Conservation (phyloP, 2,797 vertebrate genomes). For the Lithobates pipiens region DNA sequence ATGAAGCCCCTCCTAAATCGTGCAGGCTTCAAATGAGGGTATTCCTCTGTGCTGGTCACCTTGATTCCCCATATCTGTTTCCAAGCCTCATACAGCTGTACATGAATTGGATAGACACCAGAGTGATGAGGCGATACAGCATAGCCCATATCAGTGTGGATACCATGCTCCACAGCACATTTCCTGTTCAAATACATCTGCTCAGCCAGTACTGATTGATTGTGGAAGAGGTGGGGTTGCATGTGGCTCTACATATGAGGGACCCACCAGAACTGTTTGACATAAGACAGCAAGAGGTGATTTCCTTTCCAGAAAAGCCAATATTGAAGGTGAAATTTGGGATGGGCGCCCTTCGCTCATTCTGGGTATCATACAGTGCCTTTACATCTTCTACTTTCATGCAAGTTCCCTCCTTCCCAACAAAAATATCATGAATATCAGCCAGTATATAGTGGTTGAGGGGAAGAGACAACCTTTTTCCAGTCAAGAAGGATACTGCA, state of each 20-base stretch:
- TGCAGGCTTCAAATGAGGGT: constrained; percentile 96
- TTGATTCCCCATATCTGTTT: constrained; percentile 96
- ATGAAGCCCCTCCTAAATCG: constrained; percentile 94
- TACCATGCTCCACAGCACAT: constrained; percentile 83
- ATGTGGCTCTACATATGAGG: constrained; percentile 99
- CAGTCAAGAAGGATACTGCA: no score
- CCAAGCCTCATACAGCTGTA: constrained; percentile 97
- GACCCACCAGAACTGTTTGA: constrained; percentile 98
- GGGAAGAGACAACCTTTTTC: no score
- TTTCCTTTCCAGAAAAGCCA: constrained; percentile 77
- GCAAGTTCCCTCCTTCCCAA: no score
- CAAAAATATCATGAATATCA: no score
- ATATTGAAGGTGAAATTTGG: no score
- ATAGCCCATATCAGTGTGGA: no score
- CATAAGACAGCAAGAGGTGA: constrained; percentile 92
- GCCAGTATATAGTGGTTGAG: no score
- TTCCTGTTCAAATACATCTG: constrained; percentile 99
- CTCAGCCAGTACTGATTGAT: constrained; percentile 95
- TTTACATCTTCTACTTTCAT: no score
- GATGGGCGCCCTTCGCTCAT: no score
- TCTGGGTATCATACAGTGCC: no score
- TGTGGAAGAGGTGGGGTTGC: constrained; percentile 98
- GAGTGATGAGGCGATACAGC: no score
- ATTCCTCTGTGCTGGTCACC: constrained; percentile 98
- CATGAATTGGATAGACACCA: constrained; percentile 86